Base-by-base conservation (phyloP, 2,888 invertebrate genomes). In the Drosophila paracracens region DNA sequence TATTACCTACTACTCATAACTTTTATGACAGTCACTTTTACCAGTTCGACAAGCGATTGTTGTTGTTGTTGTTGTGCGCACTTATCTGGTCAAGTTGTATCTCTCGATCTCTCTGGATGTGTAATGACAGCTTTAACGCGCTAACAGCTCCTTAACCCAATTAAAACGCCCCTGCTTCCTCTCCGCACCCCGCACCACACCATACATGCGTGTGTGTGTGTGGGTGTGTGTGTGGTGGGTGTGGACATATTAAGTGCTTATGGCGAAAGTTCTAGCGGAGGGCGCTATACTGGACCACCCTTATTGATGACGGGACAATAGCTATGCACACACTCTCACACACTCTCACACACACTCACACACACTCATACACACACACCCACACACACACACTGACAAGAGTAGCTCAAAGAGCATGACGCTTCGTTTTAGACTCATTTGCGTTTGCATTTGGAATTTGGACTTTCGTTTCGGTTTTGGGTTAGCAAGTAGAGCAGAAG, bases 111-210 rank as follows among this genome's bases (percentile, higher is more conserved):
- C 46, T 25, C 52, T 60, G 25, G 69, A 76, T 82, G 71, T 81
- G 77, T 84, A 84, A 87, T 84, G 84, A 82, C 88, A 82, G 78
- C 84, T 83, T 82, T 78, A 81, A 82, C 76, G 82, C 84, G 76
- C 79, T 81, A 85, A 82, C 85, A 84, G 88, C 88, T 88, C 79
- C 88, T 88, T 85, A 85, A 85, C 85, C 82, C 88, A 85, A 88
- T 85, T 85, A 85, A 79, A 79, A 70, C 67, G 70, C 73, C 65
- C 68, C 66, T 54, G n/a, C 25, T 5, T 18, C 29, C 27, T 4
- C 43, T 51, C 35, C 40, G 5, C 27, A 18, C 35, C 29, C 35
- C 51, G 4, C 73, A 8, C 35, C 18, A 66, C 74, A 81, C 83
- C 73, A 76, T 33, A 21, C 21, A 8, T 21, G 10, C 50, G n/a